Conservation (phyloP, 2,113 vertebrate species). For the Zapus hudsonius region DNA sequence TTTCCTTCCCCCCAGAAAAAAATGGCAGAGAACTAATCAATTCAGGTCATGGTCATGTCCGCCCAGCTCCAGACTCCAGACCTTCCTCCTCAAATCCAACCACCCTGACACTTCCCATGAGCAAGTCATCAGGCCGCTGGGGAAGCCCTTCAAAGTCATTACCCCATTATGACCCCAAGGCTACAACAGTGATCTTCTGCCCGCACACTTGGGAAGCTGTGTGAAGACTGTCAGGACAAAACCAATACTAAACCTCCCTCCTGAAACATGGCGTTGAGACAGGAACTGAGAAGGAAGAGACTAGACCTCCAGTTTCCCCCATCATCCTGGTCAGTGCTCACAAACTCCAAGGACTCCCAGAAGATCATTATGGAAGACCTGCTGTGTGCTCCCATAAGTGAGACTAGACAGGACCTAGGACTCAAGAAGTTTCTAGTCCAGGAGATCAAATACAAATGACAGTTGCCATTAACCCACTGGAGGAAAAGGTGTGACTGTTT, state of each 20-base stretch:
- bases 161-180: neutral
- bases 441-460: neutral
- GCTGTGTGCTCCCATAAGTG: neutral
- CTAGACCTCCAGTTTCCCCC: neutral
- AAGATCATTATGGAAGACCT: neutral
- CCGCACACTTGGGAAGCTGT: neutral
- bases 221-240: neutral
- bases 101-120: neutral
- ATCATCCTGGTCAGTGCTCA: neutral
- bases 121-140: neutral
- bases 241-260: too few relatives aligned
- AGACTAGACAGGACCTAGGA: neutral
- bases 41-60: fast-evolving
- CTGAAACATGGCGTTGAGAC: neutral
- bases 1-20: conserved; percentile 6
- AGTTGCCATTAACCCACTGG: neutral
- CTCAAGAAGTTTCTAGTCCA: neutral
- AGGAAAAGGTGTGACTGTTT: neutral
- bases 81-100: neutral
- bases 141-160: neutral
- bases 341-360: too few relatives aligned
- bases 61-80: neutral
- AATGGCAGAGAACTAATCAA: neutral
- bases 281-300: neutral
- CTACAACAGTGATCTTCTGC: neutral